Percentiles rank a stretch among this genome's conserved stretches.
phyloP scores from a whole-genome alignment of 2,888 invertebrate species.

The Tinea semifulvella region DNA sequence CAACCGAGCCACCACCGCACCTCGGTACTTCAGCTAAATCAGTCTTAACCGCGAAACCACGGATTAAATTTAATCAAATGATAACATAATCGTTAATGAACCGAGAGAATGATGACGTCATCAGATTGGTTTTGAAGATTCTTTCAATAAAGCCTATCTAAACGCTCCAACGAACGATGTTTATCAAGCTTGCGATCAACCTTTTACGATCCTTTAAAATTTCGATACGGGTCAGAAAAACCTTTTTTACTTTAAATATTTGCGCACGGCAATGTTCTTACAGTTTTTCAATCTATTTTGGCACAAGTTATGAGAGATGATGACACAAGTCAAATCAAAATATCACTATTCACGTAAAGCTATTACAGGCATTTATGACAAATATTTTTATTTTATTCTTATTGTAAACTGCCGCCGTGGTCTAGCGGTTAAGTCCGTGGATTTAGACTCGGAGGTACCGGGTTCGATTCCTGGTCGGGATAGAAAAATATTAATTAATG shows the following conservation, averaged over 20 bases:
- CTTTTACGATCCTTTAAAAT: not conserved
- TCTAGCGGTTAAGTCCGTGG: too few species aligned
- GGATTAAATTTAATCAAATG: not conserved
- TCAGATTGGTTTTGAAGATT: not conserved
- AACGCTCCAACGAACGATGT: not conserved
- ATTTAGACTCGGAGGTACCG: too few species aligned
- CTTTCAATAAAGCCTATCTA: conserved; percentile 9
- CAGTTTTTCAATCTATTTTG: too few species aligned
- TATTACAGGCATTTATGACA: too few species aligned
- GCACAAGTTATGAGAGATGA: too few species aligned
- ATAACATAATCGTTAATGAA: not conserved
- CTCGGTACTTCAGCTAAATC: not conserved
- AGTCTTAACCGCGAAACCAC: not conserved
- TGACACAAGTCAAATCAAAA: too few species aligned
- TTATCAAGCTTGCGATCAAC: not conserved
- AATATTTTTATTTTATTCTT: too few species aligned
- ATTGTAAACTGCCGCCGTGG: too few species aligned
- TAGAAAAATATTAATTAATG: too few species aligned
- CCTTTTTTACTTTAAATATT: not conserved
- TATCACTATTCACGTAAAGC: too few species aligned
- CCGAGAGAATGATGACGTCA: conserved; percentile 3
- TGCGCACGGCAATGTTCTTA: too few species aligned
- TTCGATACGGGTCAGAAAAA: not conserved
- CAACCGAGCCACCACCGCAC: not conserved
- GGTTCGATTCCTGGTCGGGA: too few species aligned